Evolutionary conservation across 2,113 vertebrate genomes (phyloP), one percentile per base, ranked within the genome.

Genomic region (Nycticebus coucang): DNA sequence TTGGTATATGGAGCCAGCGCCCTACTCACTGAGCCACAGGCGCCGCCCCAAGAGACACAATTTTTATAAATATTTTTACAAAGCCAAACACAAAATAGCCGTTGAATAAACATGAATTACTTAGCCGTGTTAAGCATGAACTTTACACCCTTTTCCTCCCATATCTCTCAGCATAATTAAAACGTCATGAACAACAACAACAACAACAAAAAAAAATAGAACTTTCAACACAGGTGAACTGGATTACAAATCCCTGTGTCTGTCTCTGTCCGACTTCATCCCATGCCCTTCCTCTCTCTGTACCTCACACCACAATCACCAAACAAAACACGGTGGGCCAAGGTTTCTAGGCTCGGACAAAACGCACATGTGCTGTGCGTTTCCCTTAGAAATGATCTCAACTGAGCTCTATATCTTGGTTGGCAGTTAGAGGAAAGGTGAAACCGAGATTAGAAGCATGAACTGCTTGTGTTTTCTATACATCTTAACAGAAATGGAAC

Each of bases 111-210:
- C 86, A 77, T 18, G 13, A 28, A 57, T 55, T 95, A 86, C 35
- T 69, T 92, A 92, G 18, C 26, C 55, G 87, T 62, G 92, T 78
- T 85, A 88, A 92, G 50, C 72, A 11, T 19, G 41, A 41, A 41
- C 17, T 92, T 93, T 64, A 22, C 12, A 55, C 37, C 21, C 57
- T 77, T 82, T 37, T 30, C 22, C 81, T 22, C 30, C 45, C 30
- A 86, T 68, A 78, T 92, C 28, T 83, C 22, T 64, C 78, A 92
- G 28, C 28, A 71, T 75, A 79, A 94, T 83, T 85, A 88, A 87
- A 90, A 94, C 30, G 37, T 71, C 22, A 30, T 78, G 55, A 85
- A 50, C 53, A 87, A 74, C 41, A 41, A 41, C 41, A 41, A 41
- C 41, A 41, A 41, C 41, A 41, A 41, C 41, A 41, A 41, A 41